Percentiles rank a stretch among this genome's conserved stretches.
Conservation (phyloP, 2,888 invertebrate species). For the Himalopsyche kuldschensis region DNA sequence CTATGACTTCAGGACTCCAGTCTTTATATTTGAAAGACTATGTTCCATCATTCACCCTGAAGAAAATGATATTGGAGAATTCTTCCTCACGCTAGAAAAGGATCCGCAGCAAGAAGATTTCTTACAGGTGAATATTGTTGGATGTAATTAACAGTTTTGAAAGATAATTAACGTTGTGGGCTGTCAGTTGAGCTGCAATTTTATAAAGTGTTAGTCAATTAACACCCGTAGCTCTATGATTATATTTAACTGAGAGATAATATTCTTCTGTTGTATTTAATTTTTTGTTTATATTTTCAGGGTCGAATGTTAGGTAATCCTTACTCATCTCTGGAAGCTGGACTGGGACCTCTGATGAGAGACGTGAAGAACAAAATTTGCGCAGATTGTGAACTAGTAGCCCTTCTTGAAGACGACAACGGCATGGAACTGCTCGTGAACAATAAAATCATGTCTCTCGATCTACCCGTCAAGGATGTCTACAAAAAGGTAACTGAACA, state of each 20-base stretch:
- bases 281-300: constrained; percentile 46
- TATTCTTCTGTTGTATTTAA: too few species aligned
- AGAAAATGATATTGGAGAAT: constrained; percentile 95
- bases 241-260: too few species aligned
- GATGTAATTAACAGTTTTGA: too few species aligned
- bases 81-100: constrained; percentile 94
- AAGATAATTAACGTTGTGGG: too few species aligned
- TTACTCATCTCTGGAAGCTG: constrained; percentile 90
- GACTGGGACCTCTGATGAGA: constrained; percentile 95
- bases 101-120: constrained; percentile 99
- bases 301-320: constrained; percentile 98
- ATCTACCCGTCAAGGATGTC: constrained; percentile 92
- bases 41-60: constrained; percentile 98
- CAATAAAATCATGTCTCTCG: constrained; percentile 96
- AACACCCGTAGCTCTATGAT: too few species aligned
- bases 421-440: constrained; percentile 97
- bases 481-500: constrained; percentile 64
- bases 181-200: too few species aligned
- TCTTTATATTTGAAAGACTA: constrained; percentile 95
- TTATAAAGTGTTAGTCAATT: too few species aligned
- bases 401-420: constrained; percentile 95
- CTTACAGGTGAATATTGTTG: constrained; percentile 73
- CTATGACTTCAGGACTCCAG: constrained; percentile 93
- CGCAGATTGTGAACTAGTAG: constrained; percentile 97
- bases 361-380: constrained; percentile 99